Evolutionary conservation across 1,140 invertebrate genomes (phyloP), one percentile per base, ranked within the genome.

Genomic region (Listronotus oregonensis): DNA sequence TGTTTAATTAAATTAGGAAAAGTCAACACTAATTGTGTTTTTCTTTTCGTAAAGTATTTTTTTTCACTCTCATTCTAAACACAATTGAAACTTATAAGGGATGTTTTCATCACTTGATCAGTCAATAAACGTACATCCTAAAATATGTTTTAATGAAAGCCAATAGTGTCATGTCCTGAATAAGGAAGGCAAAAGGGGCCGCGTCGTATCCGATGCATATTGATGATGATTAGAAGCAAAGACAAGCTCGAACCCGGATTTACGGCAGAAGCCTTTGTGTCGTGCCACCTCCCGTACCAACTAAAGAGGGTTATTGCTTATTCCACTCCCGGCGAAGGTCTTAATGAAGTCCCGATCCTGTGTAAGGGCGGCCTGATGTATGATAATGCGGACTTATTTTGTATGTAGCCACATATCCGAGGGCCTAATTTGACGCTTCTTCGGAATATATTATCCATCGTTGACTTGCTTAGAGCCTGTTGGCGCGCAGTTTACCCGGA

Each of bases 281-380:
- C 50, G 49, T 61, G 58, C 50, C 50, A 61, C 58, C 58, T 61
- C 40, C 40, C 47, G 15, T 31, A 37, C 37, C 14, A 61, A 61
- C 32, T 61, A 61, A 61, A 61, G 58, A 47, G 47, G 57, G 47
- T 51, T 50, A 61, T 61, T 61, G 58, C 58, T 61, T 61, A 61
- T 61, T 61, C 58, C 18, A 42, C 47, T 34, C 58, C 58, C 58
- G 58, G 46, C 58, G 50, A 43, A 51, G 47, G 31, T 47, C 49
- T 32, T 61, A 61, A 61, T 61, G 58, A 61, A 61, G 47, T 61
- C 37, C 49, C 58, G 47, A 61, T 50, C 11, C 54, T 31, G 42
- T 31, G 37, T 17, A 56, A 43, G 54, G 10, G 10, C 14, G 17
- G 54, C 11, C 42, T 56, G 40, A 56, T 56, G 54, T 56, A 56